phyloP scores from a whole-genome alignment of 2,888 invertebrate species.

The Acronicta alni region DNA sequence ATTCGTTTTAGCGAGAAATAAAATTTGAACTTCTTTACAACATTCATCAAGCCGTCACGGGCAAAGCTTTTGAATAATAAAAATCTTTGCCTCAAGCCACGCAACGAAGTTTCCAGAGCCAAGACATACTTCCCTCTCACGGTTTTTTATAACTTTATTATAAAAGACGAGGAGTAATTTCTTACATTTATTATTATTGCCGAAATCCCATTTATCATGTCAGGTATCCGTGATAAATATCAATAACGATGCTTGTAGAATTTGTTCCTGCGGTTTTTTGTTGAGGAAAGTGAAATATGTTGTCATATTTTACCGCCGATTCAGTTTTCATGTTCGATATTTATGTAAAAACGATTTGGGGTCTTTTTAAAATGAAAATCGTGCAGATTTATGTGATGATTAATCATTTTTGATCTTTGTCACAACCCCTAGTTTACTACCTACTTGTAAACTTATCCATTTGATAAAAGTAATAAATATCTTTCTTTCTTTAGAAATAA shows the following conservation, averaged over 20 bases:
- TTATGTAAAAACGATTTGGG: conserved; percentile 42
- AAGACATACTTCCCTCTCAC: conserved; percentile 56
- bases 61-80: conserved; percentile 85
- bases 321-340: conserved; percentile 48
- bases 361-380: conserved; percentile 11
- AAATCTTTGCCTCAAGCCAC: conserved; percentile 66
- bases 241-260: conserved; percentile 59
- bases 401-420: conserved; percentile 13
- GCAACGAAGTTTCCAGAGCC: conserved; percentile 51
- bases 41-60: conserved; percentile 85
- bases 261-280: conserved; percentile 54
- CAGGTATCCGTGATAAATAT: conserved; percentile 61
- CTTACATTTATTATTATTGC: conserved; percentile 71
- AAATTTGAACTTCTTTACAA: conserved; percentile 82
- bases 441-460: too few species aligned
- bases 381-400: background rate
- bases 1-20: conserved; percentile 76
- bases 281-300: conserved; percentile 54
- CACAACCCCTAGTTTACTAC: background rate
- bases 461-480: too few species aligned
- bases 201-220: conserved; percentile 62
- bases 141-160: conserved; percentile 63
- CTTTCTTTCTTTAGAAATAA: too few species aligned
- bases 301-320: conserved; percentile 54
- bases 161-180: conserved; percentile 64